Evolutionary conservation across 2,113 vertebrate species (phyloP).

Genomic region (Gadus macrocephalus): DNA sequence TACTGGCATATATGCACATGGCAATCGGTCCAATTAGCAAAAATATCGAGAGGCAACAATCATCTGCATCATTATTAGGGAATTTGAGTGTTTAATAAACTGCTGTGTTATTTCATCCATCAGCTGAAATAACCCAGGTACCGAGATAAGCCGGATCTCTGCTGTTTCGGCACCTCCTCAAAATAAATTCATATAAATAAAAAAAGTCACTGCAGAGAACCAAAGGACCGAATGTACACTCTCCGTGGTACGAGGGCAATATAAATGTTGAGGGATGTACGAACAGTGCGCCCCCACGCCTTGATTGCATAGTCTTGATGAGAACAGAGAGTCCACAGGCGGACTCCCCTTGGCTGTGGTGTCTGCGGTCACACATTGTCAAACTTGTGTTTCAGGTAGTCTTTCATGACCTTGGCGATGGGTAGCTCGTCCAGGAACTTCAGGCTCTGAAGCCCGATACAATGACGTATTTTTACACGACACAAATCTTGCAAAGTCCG

Average conservation of each 20-base stretch:
- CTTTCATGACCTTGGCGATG: constrained; percentile 98
- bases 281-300: constrained; percentile 67
- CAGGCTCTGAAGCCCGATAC: constrained; percentile 95
- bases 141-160: no score
- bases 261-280: constrained; percentile 37
- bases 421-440: constrained; percentile 93
- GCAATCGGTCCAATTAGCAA: background rate
- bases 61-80: no score
- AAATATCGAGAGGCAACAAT: no score
- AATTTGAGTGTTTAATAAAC: no score
- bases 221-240: background rate
- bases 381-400: constrained; percentile 99
- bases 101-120: no score
- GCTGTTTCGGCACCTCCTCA: no score
- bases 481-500: constrained; percentile 96
- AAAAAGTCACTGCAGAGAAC: background rate
- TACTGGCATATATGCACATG: constrained; percentile 7
- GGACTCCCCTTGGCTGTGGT: background rate
- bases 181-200: background rate
- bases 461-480: constrained; percentile 95
- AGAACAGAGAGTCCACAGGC: constrained; percentile 14
- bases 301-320: constrained; percentile 89
- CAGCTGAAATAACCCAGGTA: no score
- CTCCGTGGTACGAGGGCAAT: constrained; percentile 9
- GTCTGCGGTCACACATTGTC: constrained; percentile 82